Base-by-base conservation (phyloP, 2,888 invertebrate species). In the Hirtodrosophila cameraria region DNA sequence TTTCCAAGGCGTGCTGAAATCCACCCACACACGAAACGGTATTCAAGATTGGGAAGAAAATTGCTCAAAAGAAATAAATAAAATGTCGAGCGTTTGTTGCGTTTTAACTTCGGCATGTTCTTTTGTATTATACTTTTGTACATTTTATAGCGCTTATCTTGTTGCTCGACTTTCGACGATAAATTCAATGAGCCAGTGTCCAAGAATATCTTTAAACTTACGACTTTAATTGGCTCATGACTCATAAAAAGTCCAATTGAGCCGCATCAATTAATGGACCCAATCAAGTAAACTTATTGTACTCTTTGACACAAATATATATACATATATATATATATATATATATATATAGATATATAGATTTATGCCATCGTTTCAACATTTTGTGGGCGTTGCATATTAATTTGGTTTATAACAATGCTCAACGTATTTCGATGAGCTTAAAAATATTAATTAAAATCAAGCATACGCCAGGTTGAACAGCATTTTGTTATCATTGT, bases 31-130 rank as follows among this genome's bases (percentile, higher is more conserved):
- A n/a, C 11, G 16, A 30, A 2, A 8, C 23, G 23, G 36, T 12
- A 20, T 20, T 35, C 18, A 11, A 31, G 25, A 2, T 1, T 9
- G 13, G 11, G 2, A 30, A 16, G 41, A 27, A 60, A 64, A 54
- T 54, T 55, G 54, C 54, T 62, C 39, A 68, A 73, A 64, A 59
- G 69, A 73, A 84, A 79, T 80, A 79, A 80, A 79, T 74, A 74
- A 68, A 80, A 74, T 60, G 68, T 65, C 49, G 49, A 57, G 23
- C 48, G 45, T 61, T 78, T 73, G 31, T 63, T 63, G 39, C 46
- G 43, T 59, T 61, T 63, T 60, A 45, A n/a, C n/a, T 73, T 70
- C 64, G 43, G 31, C 52, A 53, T 59, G 43, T 45, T 43, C 45
- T 58, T 69, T 63, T n/a, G n/a, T n/a, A n/a, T n/a, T n/a, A n/a